Evolutionary conservation across 2,888 invertebrate species (phyloP).

Genomic region (Acronicta aceris): DNA sequence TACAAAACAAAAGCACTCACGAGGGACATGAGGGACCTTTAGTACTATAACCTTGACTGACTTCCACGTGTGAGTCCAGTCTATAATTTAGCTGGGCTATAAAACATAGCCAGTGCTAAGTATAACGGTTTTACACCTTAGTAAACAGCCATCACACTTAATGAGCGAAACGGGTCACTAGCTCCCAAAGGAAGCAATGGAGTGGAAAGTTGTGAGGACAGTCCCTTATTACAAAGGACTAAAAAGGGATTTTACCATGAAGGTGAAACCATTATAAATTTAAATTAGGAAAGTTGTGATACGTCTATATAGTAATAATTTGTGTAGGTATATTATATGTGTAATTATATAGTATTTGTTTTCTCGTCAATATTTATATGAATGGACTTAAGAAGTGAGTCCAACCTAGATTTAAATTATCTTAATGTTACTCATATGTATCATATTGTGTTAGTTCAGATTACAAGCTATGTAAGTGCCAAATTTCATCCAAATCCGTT

Average conservation of each 20-base stretch:
- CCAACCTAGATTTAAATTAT: too few relatives aligned
- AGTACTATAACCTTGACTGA: slow-evolving; percentile 29
- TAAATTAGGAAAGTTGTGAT: slow-evolving; percentile 63
- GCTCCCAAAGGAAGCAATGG: slow-evolving; percentile 55
- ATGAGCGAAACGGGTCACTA: slow-evolving; percentile 60
- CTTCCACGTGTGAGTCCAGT: slow-evolving; percentile 4
- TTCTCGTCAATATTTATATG: slow-evolving; percentile 13
- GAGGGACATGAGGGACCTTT: slow-evolving; percentile 21
- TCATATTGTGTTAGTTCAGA: too few relatives aligned
- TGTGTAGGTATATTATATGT: slow-evolving; percentile 29
- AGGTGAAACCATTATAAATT: slow-evolving; percentile 35
- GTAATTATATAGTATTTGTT: slow-evolving; percentile 23
- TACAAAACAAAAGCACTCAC: slow-evolving; percentile 27
- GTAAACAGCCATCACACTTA: slow-evolving; percentile 48
- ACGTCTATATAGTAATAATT: slow-evolving; percentile 26
- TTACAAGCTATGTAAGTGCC: too few relatives aligned
- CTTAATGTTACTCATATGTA: too few relatives aligned
- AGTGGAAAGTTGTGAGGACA: slow-evolving; percentile 41
- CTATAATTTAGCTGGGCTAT: slow-evolving; percentile 10
- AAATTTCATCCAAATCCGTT: too few relatives aligned
- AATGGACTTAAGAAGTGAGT: too few relatives aligned
- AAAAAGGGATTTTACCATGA: slow-evolving; percentile 48
- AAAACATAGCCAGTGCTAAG: slow-evolving; percentile 18
- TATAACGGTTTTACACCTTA: slow-evolving; percentile 26
- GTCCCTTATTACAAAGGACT: slow-evolving; percentile 35